phyloP scores from a whole-genome alignment of 2,888 invertebrate species.

The Chrysopilus asiliformis region DNA sequence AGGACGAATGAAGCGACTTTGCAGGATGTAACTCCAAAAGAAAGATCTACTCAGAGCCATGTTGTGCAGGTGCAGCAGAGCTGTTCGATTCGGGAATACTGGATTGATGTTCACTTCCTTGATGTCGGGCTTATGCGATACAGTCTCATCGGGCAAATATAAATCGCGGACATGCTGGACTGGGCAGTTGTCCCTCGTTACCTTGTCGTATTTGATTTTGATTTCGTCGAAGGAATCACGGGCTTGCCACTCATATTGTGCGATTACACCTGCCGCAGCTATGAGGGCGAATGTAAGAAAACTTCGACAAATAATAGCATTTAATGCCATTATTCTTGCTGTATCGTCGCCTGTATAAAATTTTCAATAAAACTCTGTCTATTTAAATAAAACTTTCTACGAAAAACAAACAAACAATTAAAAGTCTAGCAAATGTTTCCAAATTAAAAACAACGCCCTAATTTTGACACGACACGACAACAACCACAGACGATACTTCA shows the following conservation, averaged over 20 bases:
- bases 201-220: conserved; percentile 66
- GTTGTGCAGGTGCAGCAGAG: conserved; percentile 84
- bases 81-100: conserved; percentile 87
- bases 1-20: conserved; percentile 77
- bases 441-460: no score
- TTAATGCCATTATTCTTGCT: conserved; percentile 2
- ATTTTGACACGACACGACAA: no score
- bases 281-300: conserved; percentile 26
- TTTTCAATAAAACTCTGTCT: no score
- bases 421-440: no score
- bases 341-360: no score
- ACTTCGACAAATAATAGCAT: conserved; percentile 23
- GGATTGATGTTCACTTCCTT: conserved; percentile 91
- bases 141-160: conserved; percentile 66
- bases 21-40: conserved; percentile 89
- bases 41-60: conserved; percentile 93
- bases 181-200: conserved; percentile 77
- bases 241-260: conserved; percentile 85
- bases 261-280: conserved; percentile 55
- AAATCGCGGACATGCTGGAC: conserved; percentile 75
- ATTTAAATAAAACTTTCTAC: no score
- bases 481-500: no score
- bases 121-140: conserved; percentile 86
- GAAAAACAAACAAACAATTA: no score
- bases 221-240: conserved; percentile 85